Base-by-base conservation (phyloP, 64 coral and sea anemone species). In the Pachyseris speciosa region DNA sequence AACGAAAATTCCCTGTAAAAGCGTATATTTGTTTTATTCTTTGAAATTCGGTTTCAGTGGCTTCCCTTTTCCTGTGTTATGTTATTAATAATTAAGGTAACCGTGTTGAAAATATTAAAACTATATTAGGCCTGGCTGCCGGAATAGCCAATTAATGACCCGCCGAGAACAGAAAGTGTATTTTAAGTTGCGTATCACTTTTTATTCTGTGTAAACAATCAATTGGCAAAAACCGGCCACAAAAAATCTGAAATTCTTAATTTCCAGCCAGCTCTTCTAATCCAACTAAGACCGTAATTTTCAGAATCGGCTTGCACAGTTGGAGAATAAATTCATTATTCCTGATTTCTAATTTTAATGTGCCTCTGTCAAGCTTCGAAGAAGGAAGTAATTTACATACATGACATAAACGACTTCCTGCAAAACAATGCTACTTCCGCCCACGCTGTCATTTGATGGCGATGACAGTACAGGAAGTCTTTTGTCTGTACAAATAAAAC, bases 391-490 rank as follows among this genome's bases (percentile, higher is more conserved):
- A 81, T 61, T 81, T 34, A 2, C 9, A 37, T 60, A 53, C 36
- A 53, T 81, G 77, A 81, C 77, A 36, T 28, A 53, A n/a, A 59
- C 77, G 15, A 28, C 77, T 81, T 81, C 77, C 77, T 80, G 77
- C 53, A 38, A 22, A 7, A 39, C 36, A 71, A 67, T 67, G 19
- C 3, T 5, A 57, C 77, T 81, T 81, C 77, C 77, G 77, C 77
- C 77, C 77, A 81, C 77, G 16, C 31, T 61, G 9, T 6, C 29
- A 10, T 81, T 15, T 33, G 17, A 17, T 25, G n/a, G n/a, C 15
- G 10, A 33, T 53, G 74, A 78, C 74, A 78, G 22, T 58, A 81
- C 77, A 81, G 77, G 77, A 81, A 81, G 77, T 81, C 34, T 81
- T 81, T 20, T 61, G 15, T 6, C 1, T 63, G 51, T 36, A 39